Evolutionary conservation across 2,797 vertebrate species (phyloP), one percentile per base, ranked within the genome.

Genomic region (Rhinichthys osculus): DNA sequence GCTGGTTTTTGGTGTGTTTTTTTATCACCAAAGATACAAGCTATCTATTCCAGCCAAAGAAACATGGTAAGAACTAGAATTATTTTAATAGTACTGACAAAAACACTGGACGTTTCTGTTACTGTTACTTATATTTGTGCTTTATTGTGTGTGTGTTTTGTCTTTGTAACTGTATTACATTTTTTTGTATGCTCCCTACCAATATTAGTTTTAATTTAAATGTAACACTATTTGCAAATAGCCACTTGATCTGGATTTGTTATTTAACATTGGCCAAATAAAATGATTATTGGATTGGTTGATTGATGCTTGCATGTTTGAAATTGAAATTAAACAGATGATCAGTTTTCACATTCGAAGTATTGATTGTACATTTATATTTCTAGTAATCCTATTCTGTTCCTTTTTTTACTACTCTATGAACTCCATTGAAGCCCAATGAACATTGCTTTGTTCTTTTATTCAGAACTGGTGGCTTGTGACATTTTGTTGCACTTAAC

Each of bases 381-480:
- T 52, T 35, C 10, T 35, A 9, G 6, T 42, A 72, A 44, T 70
- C 21, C 2, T n/a, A 7, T 3, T 70, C 17, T 38, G 30, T 50
- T 67, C 17, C 19, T 81, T 14, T 71, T 57, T 71, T 82, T 71
- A 7, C 33, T 70, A 6, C 23, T 70, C 33, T 57, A 1, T 57
- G 50, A 40, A 40, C 44, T 67, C 44, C 30, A 66, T 3, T 59
- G 2, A 74, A 38, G n/a, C 1, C 82, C 27, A 76, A 2, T 76
- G 30, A 23, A 33, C 38, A 72, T 78, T 11, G n/a, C 42, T n/a
- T 71, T 57, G 64, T 85, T 57, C 47, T 50, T 72, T 83, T 87
- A 33, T 84, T 19, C 27, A 66, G 52, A 35, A 76, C 44, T 87
- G 69, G 40, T 83, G 71, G 83, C 66, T 85, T 81, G 71, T 73